Conservation (phyloP, 1,140 invertebrate genomes). For the Drosophila lacteicornis region DNA sequence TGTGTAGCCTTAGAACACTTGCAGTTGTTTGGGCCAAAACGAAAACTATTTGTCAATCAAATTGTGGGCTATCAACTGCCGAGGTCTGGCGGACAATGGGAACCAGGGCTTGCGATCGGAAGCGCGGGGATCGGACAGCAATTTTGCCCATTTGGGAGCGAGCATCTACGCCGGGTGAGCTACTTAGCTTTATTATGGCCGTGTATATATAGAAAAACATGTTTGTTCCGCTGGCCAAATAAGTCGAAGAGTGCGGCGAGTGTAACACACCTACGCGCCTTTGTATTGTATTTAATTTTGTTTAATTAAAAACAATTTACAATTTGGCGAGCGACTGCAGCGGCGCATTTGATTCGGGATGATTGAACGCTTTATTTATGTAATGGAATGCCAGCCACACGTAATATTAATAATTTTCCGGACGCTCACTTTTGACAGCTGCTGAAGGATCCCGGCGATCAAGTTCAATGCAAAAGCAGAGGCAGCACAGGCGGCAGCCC, state of each 20-base stretch:
- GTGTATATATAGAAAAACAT: conserved; percentile 48
- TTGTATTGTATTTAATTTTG: conserved; percentile 53
- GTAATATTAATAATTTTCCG: conserved; percentile 25
- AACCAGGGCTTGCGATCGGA: too few species aligned
- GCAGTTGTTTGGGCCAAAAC: conserved; percentile 29
- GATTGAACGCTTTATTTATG: conserved; percentile 42
- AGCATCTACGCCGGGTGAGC: conserved; percentile 28
- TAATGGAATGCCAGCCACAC: conserved; percentile 27
- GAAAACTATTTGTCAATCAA: conserved; percentile 74
- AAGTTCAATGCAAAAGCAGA: conserved; percentile 64
- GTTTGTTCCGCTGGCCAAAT: conserved; percentile 63
- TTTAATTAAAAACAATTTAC: conserved; percentile 77
- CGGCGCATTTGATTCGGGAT: conserved; percentile 64
- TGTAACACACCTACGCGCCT: conserved; percentile 67
- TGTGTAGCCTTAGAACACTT: conserved; percentile 63
- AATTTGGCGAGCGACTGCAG: conserved; percentile 39
- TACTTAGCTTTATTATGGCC: conserved; percentile 48
- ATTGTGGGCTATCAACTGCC: conserved; percentile 34
- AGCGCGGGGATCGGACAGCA: neutral
- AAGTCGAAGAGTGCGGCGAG: conserved; percentile 59
- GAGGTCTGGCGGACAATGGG: conserved; percentile 30
- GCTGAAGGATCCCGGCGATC: conserved; percentile 48
- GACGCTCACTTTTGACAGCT: conserved; percentile 46
- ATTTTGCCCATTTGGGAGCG: conserved; percentile 25
- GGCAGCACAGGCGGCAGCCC: neutral